These are phyloP conservation scores for Nematopogon swammerdamellus DNA, from an alignment of 2,888 invertebrate genomes.

Conservation along the genomic window DNA sequence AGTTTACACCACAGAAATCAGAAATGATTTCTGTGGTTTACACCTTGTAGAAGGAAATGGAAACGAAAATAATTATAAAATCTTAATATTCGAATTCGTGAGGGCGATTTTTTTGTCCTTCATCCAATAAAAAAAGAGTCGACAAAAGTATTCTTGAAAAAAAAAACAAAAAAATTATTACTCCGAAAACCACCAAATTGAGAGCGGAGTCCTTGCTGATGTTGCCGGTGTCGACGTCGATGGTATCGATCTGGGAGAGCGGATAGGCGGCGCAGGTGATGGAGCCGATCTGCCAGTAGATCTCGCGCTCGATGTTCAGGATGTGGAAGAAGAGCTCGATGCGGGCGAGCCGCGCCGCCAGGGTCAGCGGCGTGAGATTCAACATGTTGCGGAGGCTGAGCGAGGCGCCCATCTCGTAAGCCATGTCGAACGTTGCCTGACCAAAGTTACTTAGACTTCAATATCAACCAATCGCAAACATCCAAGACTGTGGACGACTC, in stretches of 20 bases:
- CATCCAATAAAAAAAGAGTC: no score
- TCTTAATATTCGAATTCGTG: no score
- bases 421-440: slow-evolving; percentile 89
- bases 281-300: slow-evolving; percentile 96
- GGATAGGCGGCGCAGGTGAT: slow-evolving; percentile 98
- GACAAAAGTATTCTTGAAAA: no score
- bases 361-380: slow-evolving; percentile 86
- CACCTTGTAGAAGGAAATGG: no score
- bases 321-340: slow-evolving; percentile 98
- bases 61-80: no score
- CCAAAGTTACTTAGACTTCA: slow-evolving; percentile 14
- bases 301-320: slow-evolving; percentile 91
- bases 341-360: slow-evolving; percentile 90
- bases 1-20: no score
- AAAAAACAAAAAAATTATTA: no score
- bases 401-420: slow-evolving; percentile 90
- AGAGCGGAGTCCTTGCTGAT: slow-evolving; percentile 95
- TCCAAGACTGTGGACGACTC: no score
- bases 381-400: slow-evolving; percentile 80
- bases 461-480: neutral
- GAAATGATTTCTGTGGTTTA: no score
- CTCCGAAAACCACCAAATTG: slow-evolving; percentile 95
- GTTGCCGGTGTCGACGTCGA: slow-evolving; percentile 83
- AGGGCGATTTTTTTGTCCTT: no score
- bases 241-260: slow-evolving; percentile 91